Conservation (phyloP, 1,140 invertebrate genomes). For the Atta texana region DNA sequence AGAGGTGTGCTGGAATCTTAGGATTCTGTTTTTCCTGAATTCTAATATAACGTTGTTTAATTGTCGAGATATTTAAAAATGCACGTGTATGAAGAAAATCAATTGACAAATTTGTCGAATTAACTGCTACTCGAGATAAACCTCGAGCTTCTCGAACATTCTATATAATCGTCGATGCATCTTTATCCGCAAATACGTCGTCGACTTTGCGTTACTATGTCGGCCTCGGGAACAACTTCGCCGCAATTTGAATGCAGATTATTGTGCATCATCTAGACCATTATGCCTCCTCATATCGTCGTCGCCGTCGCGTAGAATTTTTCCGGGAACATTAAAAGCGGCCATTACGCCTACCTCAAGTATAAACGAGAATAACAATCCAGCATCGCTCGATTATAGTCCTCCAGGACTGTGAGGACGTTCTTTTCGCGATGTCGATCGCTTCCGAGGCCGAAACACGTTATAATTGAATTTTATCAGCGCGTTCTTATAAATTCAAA, state of each 20-base stretch:
- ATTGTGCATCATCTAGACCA: slow-evolving; percentile 53
- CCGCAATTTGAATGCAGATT: slow-evolving; percentile 58
- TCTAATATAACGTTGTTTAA: background rate
- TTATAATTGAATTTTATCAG: slow-evolving; percentile 56
- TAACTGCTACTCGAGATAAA: background rate
- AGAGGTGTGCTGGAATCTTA: background rate
- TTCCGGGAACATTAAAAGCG: slow-evolving; percentile 53
- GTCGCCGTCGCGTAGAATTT: slow-evolving; percentile 44
- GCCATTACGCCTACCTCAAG: slow-evolving; percentile 44
- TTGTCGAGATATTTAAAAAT: background rate
- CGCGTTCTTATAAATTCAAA: slow-evolving; percentile 33
- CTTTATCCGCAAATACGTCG: slow-evolving; percentile 30
- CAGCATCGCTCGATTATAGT: slow-evolving; percentile 41
- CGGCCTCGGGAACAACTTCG: slow-evolving; percentile 23
- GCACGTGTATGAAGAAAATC: background rate
- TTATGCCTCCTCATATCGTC: slow-evolving; percentile 48
- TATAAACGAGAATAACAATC: slow-evolving; percentile 53
- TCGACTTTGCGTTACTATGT: slow-evolving; percentile 38
- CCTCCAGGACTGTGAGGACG: slow-evolving; percentile 14
- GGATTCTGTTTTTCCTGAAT: background rate
- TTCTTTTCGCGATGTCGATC: slow-evolving; percentile 51
- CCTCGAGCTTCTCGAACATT: background rate
- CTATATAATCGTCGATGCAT: slow-evolving; percentile 4
- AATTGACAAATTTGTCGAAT: background rate
- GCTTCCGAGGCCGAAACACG: slow-evolving; percentile 39